Percentiles rank a stretch among this genome's conserved stretches.
Conservation (phyloP, 2,888 invertebrate species). For the Cryptosula pallasiana region DNA sequence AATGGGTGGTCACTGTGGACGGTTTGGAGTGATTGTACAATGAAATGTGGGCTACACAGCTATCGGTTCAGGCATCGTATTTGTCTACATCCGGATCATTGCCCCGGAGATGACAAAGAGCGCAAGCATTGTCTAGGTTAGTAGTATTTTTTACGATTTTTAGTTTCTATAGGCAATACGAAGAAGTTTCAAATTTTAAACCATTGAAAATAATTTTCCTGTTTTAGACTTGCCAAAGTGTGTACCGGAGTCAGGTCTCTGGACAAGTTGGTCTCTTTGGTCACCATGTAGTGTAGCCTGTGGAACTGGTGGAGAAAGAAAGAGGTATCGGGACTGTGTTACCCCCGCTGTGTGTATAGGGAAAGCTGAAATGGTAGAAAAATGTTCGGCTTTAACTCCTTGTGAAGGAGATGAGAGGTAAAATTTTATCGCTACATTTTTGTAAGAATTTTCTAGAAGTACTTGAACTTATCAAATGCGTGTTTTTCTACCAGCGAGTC, state of each 20-base stretch:
- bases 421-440: not conserved
- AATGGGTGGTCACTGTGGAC: conserved; percentile 4
- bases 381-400: not conserved
- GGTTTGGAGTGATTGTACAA: conserved; percentile 12
- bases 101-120: conserved; percentile 18
- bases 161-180: too few relatives aligned
- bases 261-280: conserved; percentile 3
- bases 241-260: not conserved
- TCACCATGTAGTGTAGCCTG: not conserved
- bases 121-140: conserved; percentile 11
- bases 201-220: not conserved
- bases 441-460: not conserved
- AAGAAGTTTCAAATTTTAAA: not conserved
- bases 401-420: not conserved
- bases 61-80: conserved; percentile 12
- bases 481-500: not conserved
- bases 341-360: not conserved
- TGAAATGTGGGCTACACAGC: conserved; percentile 13
- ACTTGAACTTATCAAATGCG: not conserved
- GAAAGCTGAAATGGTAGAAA: conserved; percentile 2
- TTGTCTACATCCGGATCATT: conserved; percentile 6
- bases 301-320: not conserved
- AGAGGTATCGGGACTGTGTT: not conserved
- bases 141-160: too few relatives aligned
- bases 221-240: conserved; percentile 1